These are phyloP conservation scores for Helogale parvula DNA, from an alignment of 2,113 vertebrate genomes.

Conservation along the genomic window DNA sequence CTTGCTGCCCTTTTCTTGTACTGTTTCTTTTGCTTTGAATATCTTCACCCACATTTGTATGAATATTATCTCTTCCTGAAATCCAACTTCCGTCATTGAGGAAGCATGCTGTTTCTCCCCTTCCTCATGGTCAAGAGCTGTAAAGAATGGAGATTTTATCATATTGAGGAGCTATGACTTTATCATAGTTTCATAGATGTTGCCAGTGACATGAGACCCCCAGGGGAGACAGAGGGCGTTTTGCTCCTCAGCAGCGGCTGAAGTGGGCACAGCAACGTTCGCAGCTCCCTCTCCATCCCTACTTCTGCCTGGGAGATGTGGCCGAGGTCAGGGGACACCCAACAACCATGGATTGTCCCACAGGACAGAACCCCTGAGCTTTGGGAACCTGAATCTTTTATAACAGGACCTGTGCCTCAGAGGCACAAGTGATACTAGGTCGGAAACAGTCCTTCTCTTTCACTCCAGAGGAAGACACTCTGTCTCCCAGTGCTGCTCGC, in stretches of 20 bases:
- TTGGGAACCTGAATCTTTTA: background rate
- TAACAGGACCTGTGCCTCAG: background rate
- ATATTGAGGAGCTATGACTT: background rate
- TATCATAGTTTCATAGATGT: background rate
- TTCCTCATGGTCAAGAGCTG: background rate
- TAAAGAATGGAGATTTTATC: background rate
- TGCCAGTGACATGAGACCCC: background rate
- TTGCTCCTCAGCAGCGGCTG: background rate
- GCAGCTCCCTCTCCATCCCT: background rate
- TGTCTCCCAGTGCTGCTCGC: background rate
- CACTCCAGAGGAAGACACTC: background rate
- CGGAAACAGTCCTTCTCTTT: background rate
- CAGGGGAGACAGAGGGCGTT: background rate
- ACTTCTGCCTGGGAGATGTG: background rate
- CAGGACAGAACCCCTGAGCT: background rate
- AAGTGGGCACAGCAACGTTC: background rate
- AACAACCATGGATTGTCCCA: background rate
- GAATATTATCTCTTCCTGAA: background rate
- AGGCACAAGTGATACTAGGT: background rate
- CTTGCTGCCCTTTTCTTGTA: background rate
- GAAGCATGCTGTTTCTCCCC: background rate
- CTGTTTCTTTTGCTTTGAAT: background rate
- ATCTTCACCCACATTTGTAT: background rate
- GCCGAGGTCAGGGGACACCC: background rate
- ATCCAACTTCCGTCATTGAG: background rate